phyloP scores from a whole-genome alignment of 2,113 vertebrate species.

The Cyanoramphus novaezelandiae region DNA sequence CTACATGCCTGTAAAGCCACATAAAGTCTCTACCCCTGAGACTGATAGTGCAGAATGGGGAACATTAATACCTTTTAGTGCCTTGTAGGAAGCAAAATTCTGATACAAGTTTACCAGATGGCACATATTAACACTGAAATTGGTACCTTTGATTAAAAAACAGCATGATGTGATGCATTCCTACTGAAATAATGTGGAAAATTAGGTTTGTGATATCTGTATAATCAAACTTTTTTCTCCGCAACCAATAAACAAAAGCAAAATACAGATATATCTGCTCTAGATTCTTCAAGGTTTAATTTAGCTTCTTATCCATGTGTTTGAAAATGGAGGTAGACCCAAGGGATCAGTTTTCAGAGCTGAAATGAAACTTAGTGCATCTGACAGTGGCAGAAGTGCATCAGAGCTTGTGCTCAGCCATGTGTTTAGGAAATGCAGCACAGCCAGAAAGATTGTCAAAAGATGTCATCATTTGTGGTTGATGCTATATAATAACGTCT shows the following conservation, averaged over 20 bases:
- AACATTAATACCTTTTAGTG: background rate
- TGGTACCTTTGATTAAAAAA: background rate
- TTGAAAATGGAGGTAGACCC: background rate
- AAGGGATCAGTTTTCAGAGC: background rate
- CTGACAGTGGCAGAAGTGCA: conserved; percentile 3
- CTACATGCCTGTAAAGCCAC: background rate
- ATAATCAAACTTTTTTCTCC: background rate
- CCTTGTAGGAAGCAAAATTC: background rate
- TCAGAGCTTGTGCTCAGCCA: background rate
- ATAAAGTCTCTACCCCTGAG: background rate
- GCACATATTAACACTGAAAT: background rate
- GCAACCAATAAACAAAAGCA: background rate
- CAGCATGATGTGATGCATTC: background rate
- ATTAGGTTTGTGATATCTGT: background rate
- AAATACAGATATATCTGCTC: background rate
- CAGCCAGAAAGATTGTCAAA: background rate
- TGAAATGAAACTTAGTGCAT: background rate
- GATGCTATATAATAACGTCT: background rate
- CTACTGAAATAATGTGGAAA: background rate
- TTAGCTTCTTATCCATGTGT: background rate
- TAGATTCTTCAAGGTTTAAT: background rate
- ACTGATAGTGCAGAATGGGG: background rate
- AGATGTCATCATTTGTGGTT: conserved; percentile 11
- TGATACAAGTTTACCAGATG: background rate
- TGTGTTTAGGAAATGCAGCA: background rate